phyloP scores from a whole-genome alignment of 2,888 invertebrate genomes.

The Philereme vetulata region DNA sequence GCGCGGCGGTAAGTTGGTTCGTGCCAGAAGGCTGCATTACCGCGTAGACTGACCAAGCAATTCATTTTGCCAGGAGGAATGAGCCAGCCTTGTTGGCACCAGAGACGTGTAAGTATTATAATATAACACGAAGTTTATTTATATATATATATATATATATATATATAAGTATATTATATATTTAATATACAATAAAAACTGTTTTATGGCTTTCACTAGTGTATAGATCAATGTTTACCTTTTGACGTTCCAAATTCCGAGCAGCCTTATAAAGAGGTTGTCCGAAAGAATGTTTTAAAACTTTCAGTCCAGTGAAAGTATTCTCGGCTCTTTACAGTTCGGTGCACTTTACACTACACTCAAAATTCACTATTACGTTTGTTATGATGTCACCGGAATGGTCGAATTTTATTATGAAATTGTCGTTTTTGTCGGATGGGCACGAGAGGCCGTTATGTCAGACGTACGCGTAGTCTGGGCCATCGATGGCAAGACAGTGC shows the following conservation, averaged over 20 bases:
- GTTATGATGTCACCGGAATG: slow-evolving; percentile 56
- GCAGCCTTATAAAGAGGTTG: slow-evolving; percentile 66
- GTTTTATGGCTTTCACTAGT: slow-evolving; percentile 1
- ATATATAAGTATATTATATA: too few relatives aligned
- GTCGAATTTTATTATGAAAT: slow-evolving; percentile 45
- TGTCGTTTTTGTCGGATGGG: slow-evolving; percentile 54
- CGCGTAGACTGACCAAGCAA: too few relatives aligned
- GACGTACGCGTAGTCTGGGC: slow-evolving; percentile 42
- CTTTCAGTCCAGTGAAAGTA: slow-evolving; percentile 84
- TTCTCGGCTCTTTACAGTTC: slow-evolving; percentile 70
- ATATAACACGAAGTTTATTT: too few relatives aligned
- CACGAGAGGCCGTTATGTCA: slow-evolving; percentile 43
- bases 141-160: too few relatives aligned
- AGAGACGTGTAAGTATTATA: too few relatives aligned
- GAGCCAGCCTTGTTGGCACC: too few relatives aligned
- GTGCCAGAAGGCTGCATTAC: too few relatives aligned
- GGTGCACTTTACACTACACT: slow-evolving; percentile 54
- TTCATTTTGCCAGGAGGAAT: too few relatives aligned
- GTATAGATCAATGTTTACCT: slow-evolving; percentile 58
- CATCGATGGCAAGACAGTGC: slow-evolving; percentile 47
- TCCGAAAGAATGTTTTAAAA: slow-evolving; percentile 78
- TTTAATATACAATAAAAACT: too few relatives aligned
- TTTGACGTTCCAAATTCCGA: slow-evolving; percentile 51
- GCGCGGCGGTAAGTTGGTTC: too few relatives aligned
- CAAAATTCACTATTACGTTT: slow-evolving; percentile 37